These are phyloP conservation scores for Amblyopsis hoosieri DNA, from an alignment of 2,797 vertebrate species.

Conservation along the genomic window DNA sequence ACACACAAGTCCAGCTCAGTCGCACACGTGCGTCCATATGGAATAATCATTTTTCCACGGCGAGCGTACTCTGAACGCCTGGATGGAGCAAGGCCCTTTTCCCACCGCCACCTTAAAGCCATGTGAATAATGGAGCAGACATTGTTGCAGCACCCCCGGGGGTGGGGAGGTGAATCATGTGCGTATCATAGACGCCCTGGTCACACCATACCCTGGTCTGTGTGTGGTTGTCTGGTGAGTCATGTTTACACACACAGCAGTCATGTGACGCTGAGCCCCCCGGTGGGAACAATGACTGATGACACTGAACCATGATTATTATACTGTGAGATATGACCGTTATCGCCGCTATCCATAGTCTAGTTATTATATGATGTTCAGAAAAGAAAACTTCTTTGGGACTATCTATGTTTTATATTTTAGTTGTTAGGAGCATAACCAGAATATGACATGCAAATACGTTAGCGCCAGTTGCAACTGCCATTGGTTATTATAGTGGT, in stretches of 20 bases:
- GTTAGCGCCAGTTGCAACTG: too few species aligned
- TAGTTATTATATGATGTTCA: not conserved
- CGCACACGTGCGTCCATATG: constrained; percentile 66
- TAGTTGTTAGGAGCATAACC: too few species aligned
- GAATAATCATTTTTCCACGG: constrained; percentile 19
- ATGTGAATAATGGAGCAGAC: constrained; percentile 54
- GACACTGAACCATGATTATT: constrained; percentile 3
- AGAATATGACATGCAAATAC: too few species aligned
- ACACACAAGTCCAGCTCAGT: constrained; percentile 10
- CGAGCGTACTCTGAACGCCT: constrained; percentile 35
- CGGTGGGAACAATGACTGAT: constrained; percentile 45
- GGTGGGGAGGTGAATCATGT: constrained; percentile 55
- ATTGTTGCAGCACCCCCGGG: constrained; percentile 50
- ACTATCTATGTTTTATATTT: too few species aligned
- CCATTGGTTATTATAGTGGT: too few species aligned
- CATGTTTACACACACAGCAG: too few species aligned
- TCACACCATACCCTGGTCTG: constrained; percentile 25
- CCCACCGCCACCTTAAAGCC: constrained; percentile 24
- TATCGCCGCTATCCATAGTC: not conserved
- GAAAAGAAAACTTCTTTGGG: too few species aligned
- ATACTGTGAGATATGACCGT: not conserved
- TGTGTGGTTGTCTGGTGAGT: constrained; percentile 57
- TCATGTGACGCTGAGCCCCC: constrained; percentile 14
- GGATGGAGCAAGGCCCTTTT: constrained; percentile 15
- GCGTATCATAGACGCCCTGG: constrained; percentile 33